Evolutionary conservation across 2,888 invertebrate genomes (phyloP), one percentile per base, ranked within the genome.

Genomic region (Disparrhopalites patrizii): DNA sequence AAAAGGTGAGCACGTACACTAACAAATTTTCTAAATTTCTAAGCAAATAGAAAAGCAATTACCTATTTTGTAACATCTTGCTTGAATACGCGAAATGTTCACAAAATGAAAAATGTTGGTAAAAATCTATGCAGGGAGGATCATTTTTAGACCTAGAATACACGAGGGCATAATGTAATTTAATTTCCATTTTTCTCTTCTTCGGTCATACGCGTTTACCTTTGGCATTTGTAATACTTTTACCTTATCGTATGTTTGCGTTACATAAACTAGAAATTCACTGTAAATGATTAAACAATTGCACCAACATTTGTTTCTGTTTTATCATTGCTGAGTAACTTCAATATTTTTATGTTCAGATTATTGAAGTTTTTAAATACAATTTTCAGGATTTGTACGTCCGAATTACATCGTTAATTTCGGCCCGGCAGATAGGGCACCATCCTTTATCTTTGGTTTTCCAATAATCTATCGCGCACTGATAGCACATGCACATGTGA

Each of bases 401-500:
- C 77, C 93, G 88, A 74, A 98, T 97, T 68, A 98, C 94, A 80
- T 98, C 97, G 77, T 89, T 87, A 73, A 98, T 97, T 66, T 87
- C 85, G 10, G 95, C 93, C 65, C 97, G 83, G 79, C 98, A 98
- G 20, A 98, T 85, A 0, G 98, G 98, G 79, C 98, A 98, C 75
- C 92, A 91, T 3, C 92, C 93, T 50, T 91, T 92, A 0, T 91
- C 91, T 77, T 88, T 88, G 23, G 91, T 91, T 66, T 89, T 84
- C 93, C 93, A 93, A 77, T 93, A 92, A 75, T 93, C 91, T 51
- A 90, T 85, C 1, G 97, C 97, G 81, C 98, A 98, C 36, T 36
- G 28, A 79, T 91, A 97, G 78, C 98, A 99, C 94, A 98, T 94
- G 79, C 98, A 98, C 94, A 98, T 95, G 81, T 99, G 98, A 51